Conservation (phyloP, 2,113 vertebrate genomes). For the Heterotilapia buettikoferi region DNA sequence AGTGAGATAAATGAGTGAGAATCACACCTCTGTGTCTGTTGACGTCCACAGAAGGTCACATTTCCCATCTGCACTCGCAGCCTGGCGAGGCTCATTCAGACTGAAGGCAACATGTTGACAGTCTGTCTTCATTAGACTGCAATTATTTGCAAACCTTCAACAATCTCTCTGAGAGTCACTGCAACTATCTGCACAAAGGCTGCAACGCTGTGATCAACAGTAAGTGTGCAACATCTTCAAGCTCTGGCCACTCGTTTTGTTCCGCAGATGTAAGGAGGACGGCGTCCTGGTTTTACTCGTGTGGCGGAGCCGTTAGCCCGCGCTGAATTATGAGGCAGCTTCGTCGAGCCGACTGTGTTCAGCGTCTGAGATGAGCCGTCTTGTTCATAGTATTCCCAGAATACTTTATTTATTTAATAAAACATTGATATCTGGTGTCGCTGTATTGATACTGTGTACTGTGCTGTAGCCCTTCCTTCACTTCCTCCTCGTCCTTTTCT, state of each 20-base stretch:
- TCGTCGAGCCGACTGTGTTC: not conserved
- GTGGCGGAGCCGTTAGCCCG: not conserved
- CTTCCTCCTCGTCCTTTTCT: not conserved
- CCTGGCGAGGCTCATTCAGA: not conserved
- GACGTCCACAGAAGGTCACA: not conserved
- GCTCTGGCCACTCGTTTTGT: not conserved
- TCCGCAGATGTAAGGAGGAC: accelerated
- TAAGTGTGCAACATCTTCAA: not conserved
- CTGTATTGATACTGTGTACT: accelerated
- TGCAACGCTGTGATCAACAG: not conserved
- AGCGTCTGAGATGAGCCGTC: not conserved
- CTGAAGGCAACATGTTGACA: not conserved
- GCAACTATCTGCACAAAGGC: not conserved
- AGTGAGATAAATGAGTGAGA: not conserved
- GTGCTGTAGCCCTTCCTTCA: not conserved
- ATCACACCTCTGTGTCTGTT: not conserved
- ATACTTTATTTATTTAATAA: not conserved
- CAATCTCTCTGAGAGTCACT: not conserved
- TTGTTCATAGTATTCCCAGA: not conserved
- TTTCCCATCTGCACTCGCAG: not conserved
- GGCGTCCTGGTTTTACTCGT: not conserved
- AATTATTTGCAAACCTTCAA: not conserved
- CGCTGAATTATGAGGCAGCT: not conserved
- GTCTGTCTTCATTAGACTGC: not conserved
- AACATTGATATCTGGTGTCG: not conserved